phyloP scores from a whole-genome alignment of 1,140 invertebrate species.

The Caerostris darwini region DNA sequence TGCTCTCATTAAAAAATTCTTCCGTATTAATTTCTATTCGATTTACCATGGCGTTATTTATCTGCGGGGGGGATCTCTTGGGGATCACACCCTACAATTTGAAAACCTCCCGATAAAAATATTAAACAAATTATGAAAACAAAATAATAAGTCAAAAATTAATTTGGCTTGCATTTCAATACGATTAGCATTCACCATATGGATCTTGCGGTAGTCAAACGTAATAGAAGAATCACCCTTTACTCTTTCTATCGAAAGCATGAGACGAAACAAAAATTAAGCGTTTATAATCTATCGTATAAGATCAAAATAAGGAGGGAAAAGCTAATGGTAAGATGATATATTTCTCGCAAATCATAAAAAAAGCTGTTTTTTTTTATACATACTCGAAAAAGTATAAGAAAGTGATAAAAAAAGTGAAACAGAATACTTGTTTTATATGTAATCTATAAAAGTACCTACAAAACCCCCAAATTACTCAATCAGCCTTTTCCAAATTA shows the following conservation, averaged over 20 bases:
- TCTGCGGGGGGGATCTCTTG: too few species aligned
- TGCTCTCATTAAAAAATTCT: too few species aligned
- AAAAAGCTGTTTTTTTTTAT: neutral
- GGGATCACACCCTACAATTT: too few species aligned
- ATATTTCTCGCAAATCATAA: constrained; percentile 3
- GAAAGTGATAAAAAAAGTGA: neutral
- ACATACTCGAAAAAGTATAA: neutral
- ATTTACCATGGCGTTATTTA: too few species aligned
- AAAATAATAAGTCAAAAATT: neutral
- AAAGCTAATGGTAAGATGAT: constrained; percentile 22
- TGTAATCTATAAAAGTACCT: neutral
- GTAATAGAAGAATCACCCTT: neutral
- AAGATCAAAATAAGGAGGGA: neutral
- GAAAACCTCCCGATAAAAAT: too few species aligned
- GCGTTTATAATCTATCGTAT: neutral
- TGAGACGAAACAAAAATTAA: neutral
- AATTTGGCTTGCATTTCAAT: neutral
- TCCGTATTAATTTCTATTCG: too few species aligned
- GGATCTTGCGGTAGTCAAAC: neutral
- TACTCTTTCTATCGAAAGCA: neutral
- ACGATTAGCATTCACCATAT: neutral
- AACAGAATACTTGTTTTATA: neutral
- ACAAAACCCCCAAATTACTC: neutral
- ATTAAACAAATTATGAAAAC: neutral
- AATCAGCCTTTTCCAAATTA: neutral